These are phyloP conservation scores for Campoletis sonorensis DNA, from an alignment of 1,140 invertebrate species.

Conservation along the genomic window DNA sequence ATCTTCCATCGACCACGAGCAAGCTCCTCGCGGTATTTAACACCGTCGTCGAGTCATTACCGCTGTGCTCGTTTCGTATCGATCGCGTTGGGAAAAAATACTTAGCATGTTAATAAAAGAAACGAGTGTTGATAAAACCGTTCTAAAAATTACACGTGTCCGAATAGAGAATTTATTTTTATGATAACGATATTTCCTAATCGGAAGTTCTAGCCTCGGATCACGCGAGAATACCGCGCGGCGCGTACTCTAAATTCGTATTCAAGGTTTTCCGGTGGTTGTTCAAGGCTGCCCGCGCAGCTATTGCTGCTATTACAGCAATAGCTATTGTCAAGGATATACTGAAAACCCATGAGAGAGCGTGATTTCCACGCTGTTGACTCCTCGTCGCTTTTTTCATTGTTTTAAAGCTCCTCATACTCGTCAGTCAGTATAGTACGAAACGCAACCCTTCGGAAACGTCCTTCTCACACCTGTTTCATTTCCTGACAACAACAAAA, in stretches of 20 bases:
- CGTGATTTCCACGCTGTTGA: neutral
- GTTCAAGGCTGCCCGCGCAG: constrained; percentile 32
- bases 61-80: too few species aligned
- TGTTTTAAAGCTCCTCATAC: neutral
- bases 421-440: neutral
- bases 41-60: too few species aligned
- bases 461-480: neutral
- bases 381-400: neutral
- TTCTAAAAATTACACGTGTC: neutral
- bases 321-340: constrained; percentile 49
- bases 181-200: constrained; percentile 33
- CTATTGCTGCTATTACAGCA: constrained; percentile 39
- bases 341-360: constrained; percentile 35
- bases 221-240: constrained; percentile 26
- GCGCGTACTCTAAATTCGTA: constrained; percentile 45
- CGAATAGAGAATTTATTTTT: neutral
- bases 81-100: too few species aligned
- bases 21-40: too few species aligned
- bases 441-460: neutral
- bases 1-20: too few species aligned
- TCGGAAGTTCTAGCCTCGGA: constrained; percentile 36
- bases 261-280: constrained; percentile 41
- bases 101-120: too few species aligned
- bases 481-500: neutral
- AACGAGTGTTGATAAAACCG: neutral